Percentiles rank a stretch among this genome's conserved stretches.
These are phyloP conservation scores for Pseudoatta argentina DNA, from an alignment of 1,140 invertebrate species.

Conservation along the genomic window DNA sequence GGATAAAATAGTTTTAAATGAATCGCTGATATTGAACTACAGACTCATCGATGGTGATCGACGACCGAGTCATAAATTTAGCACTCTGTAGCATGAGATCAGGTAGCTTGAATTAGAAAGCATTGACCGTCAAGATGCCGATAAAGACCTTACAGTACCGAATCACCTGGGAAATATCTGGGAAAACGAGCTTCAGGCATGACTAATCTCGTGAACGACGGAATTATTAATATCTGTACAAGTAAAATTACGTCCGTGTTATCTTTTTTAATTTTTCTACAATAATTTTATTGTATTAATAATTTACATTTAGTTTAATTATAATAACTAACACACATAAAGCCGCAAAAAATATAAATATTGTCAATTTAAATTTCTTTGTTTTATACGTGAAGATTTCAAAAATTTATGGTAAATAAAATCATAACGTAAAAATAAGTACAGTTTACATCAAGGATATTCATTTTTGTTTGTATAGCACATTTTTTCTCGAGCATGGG, in stretches of 20 bases:
- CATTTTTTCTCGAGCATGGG: background rate
- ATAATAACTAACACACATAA: background rate
- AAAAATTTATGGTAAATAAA: background rate
- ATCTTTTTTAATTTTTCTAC: background rate
- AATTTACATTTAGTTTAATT: background rate
- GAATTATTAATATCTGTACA: constrained; percentile 45
- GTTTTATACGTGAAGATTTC: background rate
- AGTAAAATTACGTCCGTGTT: too few species aligned
- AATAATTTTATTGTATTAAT: background rate
- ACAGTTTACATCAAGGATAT: background rate
- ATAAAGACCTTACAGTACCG: constrained; percentile 12
- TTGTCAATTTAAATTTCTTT: constrained; percentile 3
- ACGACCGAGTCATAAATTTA: constrained; percentile 44
- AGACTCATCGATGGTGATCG: background rate
- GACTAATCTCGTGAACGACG: constrained; percentile 39
- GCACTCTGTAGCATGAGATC: background rate
- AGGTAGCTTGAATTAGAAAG: constrained; percentile 55
- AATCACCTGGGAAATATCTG: constrained; percentile 31
- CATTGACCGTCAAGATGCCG: background rate
- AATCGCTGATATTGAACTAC: background rate
- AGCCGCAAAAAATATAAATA: background rate
- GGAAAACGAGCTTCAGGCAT: constrained; percentile 32
- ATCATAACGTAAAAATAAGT: background rate
- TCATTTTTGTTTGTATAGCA: background rate
- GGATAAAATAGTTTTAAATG: background rate